Conservation (phyloP, 2,113 vertebrate species). For the Hippocampus mohnikei region DNA sequence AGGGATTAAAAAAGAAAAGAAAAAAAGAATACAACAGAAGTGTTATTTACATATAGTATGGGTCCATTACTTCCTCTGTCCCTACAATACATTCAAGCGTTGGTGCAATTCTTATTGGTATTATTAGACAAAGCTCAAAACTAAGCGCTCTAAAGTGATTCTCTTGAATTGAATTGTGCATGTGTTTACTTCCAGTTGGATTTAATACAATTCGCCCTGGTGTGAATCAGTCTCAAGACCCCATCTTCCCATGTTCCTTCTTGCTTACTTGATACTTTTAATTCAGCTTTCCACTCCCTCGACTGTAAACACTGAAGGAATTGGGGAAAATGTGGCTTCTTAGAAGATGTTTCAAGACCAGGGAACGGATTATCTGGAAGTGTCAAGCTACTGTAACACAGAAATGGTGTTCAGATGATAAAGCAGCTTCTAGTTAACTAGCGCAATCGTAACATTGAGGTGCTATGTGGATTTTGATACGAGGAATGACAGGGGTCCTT, state of each 20-base stretch:
- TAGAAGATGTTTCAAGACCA: conserved; percentile 53
- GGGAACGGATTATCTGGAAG: conserved; percentile 46
- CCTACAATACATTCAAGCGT: conserved; percentile 12
- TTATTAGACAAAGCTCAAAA: conserved; percentile 32
- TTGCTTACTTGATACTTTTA: conserved; percentile 26
- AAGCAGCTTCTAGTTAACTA: conserved; percentile 30
- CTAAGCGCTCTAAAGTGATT: conserved; percentile 39
- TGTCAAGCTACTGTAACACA: conserved; percentile 42
- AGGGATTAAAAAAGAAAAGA: conserved; percentile 21
- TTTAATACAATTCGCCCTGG: conserved; percentile 34
- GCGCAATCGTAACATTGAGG: conserved; percentile 48
- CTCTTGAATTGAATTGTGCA: conserved; percentile 28
- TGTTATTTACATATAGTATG: background rate
- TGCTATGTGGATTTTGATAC: conserved; percentile 61
- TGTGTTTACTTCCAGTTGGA: conserved; percentile 48
- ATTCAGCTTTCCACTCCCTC: conserved; percentile 7
- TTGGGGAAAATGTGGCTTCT: conserved; percentile 23
- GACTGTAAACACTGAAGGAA: conserved; percentile 43
- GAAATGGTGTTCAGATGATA: conserved; percentile 32
- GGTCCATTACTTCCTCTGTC: conserved; percentile 7
- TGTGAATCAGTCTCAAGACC: conserved; percentile 56
- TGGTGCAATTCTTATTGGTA: conserved; percentile 18
- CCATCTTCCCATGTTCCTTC: conserved; percentile 41
- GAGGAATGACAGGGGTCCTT: conserved; percentile 58
- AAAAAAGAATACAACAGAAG: background rate